A percentile compares a stretch with the other conserved stretches of the same genome.
These are phyloP conservation scores for Hyphantria cunea DNA, from an alignment of 1,140 invertebrate species.

Conservation along the genomic window DNA sequence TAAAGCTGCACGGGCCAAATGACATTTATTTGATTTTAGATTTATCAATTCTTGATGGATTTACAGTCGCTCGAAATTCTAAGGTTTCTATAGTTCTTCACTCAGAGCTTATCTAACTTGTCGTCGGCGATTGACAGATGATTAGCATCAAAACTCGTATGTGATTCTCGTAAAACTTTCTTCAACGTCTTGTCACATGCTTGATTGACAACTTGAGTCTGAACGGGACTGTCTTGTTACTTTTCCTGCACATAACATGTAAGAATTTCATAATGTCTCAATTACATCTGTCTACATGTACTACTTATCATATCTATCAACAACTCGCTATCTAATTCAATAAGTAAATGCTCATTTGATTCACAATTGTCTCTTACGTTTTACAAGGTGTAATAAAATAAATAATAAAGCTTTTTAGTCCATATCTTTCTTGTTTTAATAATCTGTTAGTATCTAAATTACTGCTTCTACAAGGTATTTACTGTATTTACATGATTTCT, in stretches of 20 bases:
- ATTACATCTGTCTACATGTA: constrained; percentile 14
- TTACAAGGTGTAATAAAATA: no score
- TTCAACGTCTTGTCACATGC: constrained; percentile 33
- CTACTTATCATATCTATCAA: constrained; percentile 8
- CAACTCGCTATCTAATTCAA: constrained; percentile 1
- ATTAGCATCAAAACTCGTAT: constrained; percentile 32
- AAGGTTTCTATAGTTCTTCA: background rate
- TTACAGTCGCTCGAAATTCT: no score
- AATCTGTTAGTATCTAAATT: no score
- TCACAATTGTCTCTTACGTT: no score
- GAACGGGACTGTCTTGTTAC: constrained; percentile 22
- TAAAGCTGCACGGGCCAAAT: no score
- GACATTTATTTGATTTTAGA: no score
- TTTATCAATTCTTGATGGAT: no score
- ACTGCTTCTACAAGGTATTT: no score
- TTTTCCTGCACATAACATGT: constrained; percentile 36
- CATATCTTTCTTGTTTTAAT: constrained; percentile 2
- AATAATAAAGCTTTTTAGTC: no score
- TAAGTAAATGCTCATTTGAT: background rate
- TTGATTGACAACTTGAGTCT: constrained; percentile 29
- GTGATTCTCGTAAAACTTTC: constrained; percentile 36
- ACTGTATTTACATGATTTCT: no score
- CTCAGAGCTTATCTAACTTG: background rate
- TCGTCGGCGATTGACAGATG: constrained; percentile 17
- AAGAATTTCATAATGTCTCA: constrained; percentile 33